Evolutionary conservation across 2,113 vertebrate species (phyloP).

Genomic region (Poeciliopsis retropinna): DNA sequence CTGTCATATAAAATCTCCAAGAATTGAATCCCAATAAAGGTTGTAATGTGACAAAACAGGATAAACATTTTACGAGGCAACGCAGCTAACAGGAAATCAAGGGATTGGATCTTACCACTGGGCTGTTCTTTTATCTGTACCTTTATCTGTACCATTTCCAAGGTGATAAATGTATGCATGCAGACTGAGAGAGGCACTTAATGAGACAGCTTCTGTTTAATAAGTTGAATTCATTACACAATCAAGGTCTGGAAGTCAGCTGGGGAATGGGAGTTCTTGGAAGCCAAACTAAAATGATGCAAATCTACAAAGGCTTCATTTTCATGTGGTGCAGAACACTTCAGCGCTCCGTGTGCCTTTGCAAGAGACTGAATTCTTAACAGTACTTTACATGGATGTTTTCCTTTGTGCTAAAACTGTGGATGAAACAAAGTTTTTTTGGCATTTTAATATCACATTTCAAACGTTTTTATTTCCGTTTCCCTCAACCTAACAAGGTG

Average conservation of each 20-base stretch:
- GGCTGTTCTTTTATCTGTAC: conserved; percentile 20
- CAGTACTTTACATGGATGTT: background rate
- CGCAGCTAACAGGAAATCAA: background rate
- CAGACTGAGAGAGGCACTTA: conserved; percentile 36
- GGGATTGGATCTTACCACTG: conserved; percentile 35
- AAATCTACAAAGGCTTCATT: conserved; percentile 22
- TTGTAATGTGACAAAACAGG: too few relatives aligned
- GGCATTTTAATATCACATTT: background rate
- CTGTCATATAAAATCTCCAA: too few relatives aligned
- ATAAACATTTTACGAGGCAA: too few relatives aligned
- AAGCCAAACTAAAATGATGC: conserved; percentile 25
- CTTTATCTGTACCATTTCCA: conserved; percentile 27
- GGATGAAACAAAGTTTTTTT: too few relatives aligned
- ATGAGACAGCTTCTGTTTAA: conserved; percentile 63
- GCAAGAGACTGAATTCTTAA: background rate
- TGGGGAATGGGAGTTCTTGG: conserved; percentile 31
- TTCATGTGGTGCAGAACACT: conserved; percentile 13
- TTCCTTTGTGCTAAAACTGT: background rate
- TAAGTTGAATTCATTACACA: conserved; percentile 65
- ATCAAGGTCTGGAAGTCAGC: conserved; percentile 53
- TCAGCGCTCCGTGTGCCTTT: background rate
- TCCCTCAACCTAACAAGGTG: background rate
- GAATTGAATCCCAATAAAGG: too few relatives aligned
- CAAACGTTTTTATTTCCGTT: background rate
- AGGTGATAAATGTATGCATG: conserved; percentile 50